A percentile compares a stretch with the other conserved stretches of the same genome.
phyloP scores from a whole-genome alignment of 2,888 invertebrate genomes.

The Ypsolopha scabrella region DNA sequence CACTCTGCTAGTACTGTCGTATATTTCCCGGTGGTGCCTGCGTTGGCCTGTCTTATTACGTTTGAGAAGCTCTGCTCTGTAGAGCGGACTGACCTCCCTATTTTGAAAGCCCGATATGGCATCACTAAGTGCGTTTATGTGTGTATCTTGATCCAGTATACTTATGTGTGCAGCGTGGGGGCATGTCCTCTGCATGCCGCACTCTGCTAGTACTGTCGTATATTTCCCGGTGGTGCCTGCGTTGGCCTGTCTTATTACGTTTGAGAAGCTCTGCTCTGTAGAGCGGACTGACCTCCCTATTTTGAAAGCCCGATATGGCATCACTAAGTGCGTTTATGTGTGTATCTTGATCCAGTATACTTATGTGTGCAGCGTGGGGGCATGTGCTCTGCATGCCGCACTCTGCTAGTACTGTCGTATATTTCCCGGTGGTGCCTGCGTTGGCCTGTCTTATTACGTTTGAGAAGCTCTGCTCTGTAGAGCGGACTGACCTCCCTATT shows the following conservation, averaged over 20 bases:
- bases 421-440: too few species aligned
- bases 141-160: slow-evolving; percentile 27
- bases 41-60: too few species aligned
- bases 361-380: slow-evolving; percentile 15
- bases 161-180: slow-evolving; percentile 14
- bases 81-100: too few species aligned
- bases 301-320: too few species aligned
- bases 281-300: too few species aligned
- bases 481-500: too few species aligned
- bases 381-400: slow-evolving; percentile 40
- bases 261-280: too few species aligned
- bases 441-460: too few species aligned
- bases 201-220: slow-evolving; percentile 50
- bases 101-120: too few species aligned
- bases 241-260: too few species aligned
- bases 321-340: slow-evolving; percentile 16
- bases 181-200: slow-evolving; percentile 39
- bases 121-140: slow-evolving; percentile 14
- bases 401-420: slow-evolving; percentile 50
- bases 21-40: slow-evolving; percentile 13
- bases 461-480: too few species aligned
- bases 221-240: slow-evolving; percentile 7
- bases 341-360: slow-evolving; percentile 25
- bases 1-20: slow-evolving; percentile 47
- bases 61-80: too few species aligned